These are phyloP conservation scores for Leucophenga varia DNA, from an alignment of 1,140 invertebrate genomes.

Conservation along the genomic window DNA sequence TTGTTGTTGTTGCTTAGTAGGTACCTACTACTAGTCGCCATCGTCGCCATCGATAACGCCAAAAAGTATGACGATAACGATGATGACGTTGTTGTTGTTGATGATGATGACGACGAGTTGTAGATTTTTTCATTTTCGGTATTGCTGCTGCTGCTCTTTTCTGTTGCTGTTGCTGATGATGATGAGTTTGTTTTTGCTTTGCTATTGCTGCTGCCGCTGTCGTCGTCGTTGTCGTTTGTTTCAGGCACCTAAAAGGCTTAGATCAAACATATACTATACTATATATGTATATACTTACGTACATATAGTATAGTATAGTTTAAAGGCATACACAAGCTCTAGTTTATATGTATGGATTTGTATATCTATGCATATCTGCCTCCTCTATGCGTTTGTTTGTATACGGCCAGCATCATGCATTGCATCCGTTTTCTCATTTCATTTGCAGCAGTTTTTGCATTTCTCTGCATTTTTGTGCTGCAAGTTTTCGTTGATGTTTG, in stretches of 20 bases:
- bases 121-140: too few relatives aligned
- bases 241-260: constrained; percentile 22
- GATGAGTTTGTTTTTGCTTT: too few relatives aligned
- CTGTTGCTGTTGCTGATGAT: too few relatives aligned
- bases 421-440: constrained; percentile 50
- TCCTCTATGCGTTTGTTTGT: constrained; percentile 31
- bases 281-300: too few relatives aligned
- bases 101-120: too few relatives aligned
- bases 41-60: constrained; percentile 44
- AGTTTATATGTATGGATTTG: not conserved
- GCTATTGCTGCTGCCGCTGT: not conserved
- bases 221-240: too few relatives aligned
- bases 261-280: constrained; percentile 4
- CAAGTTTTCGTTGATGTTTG: too few relatives aligned
- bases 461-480: too few relatives aligned
- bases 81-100: too few relatives aligned
- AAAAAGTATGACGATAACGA: constrained; percentile 25
- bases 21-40: constrained; percentile 19
- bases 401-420: constrained; percentile 52
- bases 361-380: constrained; percentile 12
- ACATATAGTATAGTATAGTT: too few relatives aligned
- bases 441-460: constrained; percentile 40
- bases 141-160: too few relatives aligned
- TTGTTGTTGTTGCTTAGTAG: constrained; percentile 19
- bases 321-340: too few relatives aligned